Evolutionary conservation across 2,888 invertebrate species (phyloP).

Genomic region (Cantharis rufa): DNA sequence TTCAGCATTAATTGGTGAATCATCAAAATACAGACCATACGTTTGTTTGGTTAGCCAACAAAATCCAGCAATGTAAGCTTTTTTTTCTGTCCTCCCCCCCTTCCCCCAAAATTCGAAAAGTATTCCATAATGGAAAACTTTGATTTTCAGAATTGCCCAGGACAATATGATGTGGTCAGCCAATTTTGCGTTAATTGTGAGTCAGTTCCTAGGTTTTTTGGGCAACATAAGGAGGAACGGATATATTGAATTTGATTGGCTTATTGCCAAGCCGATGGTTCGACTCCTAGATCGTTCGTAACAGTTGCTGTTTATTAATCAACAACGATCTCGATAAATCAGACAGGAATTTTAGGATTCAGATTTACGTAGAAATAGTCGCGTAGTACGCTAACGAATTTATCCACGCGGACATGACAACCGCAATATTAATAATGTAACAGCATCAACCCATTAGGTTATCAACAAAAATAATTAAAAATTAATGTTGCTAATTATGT

Average conservation of each 20-base stretch:
- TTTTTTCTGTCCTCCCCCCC: background rate
- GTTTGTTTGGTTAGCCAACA: background rate
- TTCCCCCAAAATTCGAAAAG: too few species aligned
- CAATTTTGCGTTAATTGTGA: background rate
- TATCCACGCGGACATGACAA: background rate
- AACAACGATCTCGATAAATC: background rate
- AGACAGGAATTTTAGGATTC: background rate
- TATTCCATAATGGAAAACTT: background rate
- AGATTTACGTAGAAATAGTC: background rate
- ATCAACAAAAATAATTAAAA: too few species aligned
- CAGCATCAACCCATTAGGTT: too few species aligned
- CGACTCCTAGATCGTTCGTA: background rate
- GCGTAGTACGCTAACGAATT: background rate
- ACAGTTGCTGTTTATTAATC: background rate
- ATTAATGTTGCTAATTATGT: too few species aligned
- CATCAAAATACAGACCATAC: background rate
- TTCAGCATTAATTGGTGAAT: background rate
- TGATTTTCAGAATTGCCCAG: background rate
- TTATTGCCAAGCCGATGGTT: background rate
- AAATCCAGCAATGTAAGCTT: background rate
- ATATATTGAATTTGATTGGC: background rate
- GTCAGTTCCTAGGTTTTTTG: background rate
- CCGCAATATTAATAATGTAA: background rate
- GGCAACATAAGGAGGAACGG: too few species aligned
- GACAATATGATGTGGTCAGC: background rate